Evolutionary conservation across 2,797 vertebrate genomes (phyloP), one percentile per base, ranked within the genome.

Genomic region (Melanogrammus aeglefinus): DNA sequence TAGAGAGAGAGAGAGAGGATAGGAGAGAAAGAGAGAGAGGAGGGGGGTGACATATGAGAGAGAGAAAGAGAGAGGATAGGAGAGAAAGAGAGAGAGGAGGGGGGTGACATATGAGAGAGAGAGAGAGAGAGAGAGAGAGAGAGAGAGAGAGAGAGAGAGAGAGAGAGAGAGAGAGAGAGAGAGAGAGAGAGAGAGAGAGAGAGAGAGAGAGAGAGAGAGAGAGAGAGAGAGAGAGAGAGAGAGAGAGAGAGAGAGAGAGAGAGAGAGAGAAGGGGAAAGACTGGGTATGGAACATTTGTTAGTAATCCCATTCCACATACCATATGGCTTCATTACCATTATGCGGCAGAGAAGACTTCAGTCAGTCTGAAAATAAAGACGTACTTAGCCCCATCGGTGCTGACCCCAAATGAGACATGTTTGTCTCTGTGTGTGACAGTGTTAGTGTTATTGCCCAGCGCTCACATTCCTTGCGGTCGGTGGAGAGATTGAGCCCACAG

Each of bases 351-450:
- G 91, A 91, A 92, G 92, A 92, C 92, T 91, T 93, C 91, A 92
- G 91, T 93, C 90, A 92, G 91, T 93, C 92, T 92, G 92, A 92
- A 93, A 92, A 93, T 92, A 92, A 92, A 93, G 91, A 92, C 88
- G 85, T 91, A 92, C 89, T 91, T 91, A 91, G 89, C 91, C 88
- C 87, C 89, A 92, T 92, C 91, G 87, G 91, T 91, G 91, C 90
- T 91, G 89, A 91, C 89, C 91, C 91, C 87, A 92, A 92, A 92
- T 91, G 91, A 91, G 91, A 92, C 90, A 88, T 92, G 92, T 91
- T 92, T 91, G 91, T 92, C 91, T 92, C 91, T 76, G 77, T 90
- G 89, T 92, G 89, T 92, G 91, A 93, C 91, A 91, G 91, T 91
- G 92, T 91, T 91, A 91, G 90, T 91, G 92, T 92, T 92, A 92